A percentile compares a stretch with the other conserved stretches of the same genome.
These are phyloP conservation scores for Gymnocheta viridis DNA, from an alignment of 2,888 invertebrate genomes.

Conservation along the genomic window DNA sequence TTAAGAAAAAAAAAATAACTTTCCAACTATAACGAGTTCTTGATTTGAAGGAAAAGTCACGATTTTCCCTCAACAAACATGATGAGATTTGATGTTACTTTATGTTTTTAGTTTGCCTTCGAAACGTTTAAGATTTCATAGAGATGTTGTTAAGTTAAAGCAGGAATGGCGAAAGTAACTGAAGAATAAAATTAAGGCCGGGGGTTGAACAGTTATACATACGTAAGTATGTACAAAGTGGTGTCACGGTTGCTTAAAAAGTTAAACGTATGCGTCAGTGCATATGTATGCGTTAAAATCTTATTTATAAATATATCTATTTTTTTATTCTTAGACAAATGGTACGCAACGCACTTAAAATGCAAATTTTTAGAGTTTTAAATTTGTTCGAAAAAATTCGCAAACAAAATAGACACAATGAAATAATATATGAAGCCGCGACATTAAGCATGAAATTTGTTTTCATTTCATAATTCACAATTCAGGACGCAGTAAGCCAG, in stretches of 20 bases:
- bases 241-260: constrained; percentile 44
- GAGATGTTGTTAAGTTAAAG: constrained; percentile 10
- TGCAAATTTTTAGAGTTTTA: constrained; percentile 58
- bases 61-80: constrained; percentile 63
- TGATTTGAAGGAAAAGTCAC: constrained; percentile 70
- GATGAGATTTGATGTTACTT: constrained; percentile 60
- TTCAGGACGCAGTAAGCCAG: background rate
- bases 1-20: constrained; percentile 21
- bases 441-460: constrained; percentile 81
- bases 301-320: constrained; percentile 37
- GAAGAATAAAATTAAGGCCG: background rate
- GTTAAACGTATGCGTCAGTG: constrained; percentile 28
- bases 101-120: background rate
- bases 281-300: constrained; percentile 41
- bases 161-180: background rate
- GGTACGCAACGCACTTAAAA: constrained; percentile 65
- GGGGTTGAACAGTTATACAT: constrained; percentile 12
- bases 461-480: constrained; percentile 71
- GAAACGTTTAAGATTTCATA: constrained; percentile 54
- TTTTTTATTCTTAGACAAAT: constrained; percentile 37
- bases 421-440: constrained; percentile 72
- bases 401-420: constrained; percentile 60
- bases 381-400: constrained; percentile 53
- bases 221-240: no score
- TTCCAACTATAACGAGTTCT: constrained; percentile 60